Base-by-base conservation (phyloP, 2,888 invertebrate genomes). In the Archips crataeganus region DNA sequence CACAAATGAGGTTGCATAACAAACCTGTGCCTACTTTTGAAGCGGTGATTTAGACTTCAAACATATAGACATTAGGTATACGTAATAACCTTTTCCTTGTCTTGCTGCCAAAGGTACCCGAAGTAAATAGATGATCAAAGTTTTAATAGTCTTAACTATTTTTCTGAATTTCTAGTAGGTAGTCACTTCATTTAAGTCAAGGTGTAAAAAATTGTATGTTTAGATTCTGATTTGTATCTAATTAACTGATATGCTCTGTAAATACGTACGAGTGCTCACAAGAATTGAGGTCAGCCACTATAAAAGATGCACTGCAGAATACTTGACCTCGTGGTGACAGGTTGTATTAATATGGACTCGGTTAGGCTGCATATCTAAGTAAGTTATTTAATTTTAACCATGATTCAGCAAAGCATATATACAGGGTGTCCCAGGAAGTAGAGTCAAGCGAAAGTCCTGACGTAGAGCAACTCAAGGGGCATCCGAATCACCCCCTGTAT, bases 1-100 rank as follows among this genome's bases (percentile, higher is more conserved):
- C 89, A 88, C 87, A 82, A 87, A 72, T 75, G 74, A 79, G 79
- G 80, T 83, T 83, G 81, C 80, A 81, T 85, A 87, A 85, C 79
- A 74, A 79, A 89, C 81, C 80, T 81, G 81, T 82, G 79, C 79
- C 79, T 76, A 76, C 70, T 64, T 65, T 71, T 68, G 70, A 51
- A 69, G 75, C 57, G 36, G 51, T 66, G 51, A 66, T 71, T 71
- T 70, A 54, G 70, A 54, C 64, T 65, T 59, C 64, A 42, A 49
- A 51, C 64, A 70, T 51, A 70, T 70, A 62, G 59, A 63, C 73
- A 65, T 67, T 70, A 23, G 23, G 23, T 23, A 54, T 34, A 51
- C 72, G 66, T 75, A 70, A 68, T 47, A 54, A 23, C 49, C 45
- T 15, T 32, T 51, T 36, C 51, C 51, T 65, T 49, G 45, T 42